Evolutionary conservation across 1,140 invertebrate species (phyloP), one percentile per base, ranked within the genome.

Genomic region (Drosophila rufa): DNA sequence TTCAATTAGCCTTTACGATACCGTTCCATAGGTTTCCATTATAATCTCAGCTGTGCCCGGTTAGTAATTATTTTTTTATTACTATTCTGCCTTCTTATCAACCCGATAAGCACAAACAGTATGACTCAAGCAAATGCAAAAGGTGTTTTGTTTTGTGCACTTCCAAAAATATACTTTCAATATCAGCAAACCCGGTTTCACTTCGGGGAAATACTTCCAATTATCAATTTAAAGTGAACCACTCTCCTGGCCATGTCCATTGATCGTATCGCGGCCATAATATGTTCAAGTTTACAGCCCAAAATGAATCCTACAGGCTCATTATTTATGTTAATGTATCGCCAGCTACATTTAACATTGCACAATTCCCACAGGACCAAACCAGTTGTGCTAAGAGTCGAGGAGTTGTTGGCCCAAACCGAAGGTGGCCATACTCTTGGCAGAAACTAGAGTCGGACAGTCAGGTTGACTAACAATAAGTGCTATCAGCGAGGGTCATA

Each of bases 321-420:
- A 42, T 55, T 62, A 75, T 46, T 74, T 74, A 73, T 75, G 68
- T 43, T 61, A 73, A 73, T 62, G 30, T 38, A 53, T 75, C 22
- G 17, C 30, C 40, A 64, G 17, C 12, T 27, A n/a, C 51, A 42
- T 27, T 27, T 50, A 17, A n/a, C 45, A 48, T 43, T n/a, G 43
- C 69, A 27, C 51, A 42, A 70, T 70, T 73, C 51, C 69, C 69
- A 70, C 43, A 58, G 66, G 66, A 73, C 19, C 15, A n/a, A 73
- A 73, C 51, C 45, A 73, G 69, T 70, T 56, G 25, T 8, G 55
- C 15, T 57, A 67, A 30, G 17, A 47, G 5, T 53, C 8, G 17
- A 15, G 27, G 11, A 19, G 8, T 12, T 19, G 14, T 0, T 6
- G 36, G 4, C n/a, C 8, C 2, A 22, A 46, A 14, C 27, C 64